These are phyloP conservation scores for Syngnathus rostellatus DNA, from an alignment of 2,797 vertebrate genomes.

Conservation along the genomic window DNA sequence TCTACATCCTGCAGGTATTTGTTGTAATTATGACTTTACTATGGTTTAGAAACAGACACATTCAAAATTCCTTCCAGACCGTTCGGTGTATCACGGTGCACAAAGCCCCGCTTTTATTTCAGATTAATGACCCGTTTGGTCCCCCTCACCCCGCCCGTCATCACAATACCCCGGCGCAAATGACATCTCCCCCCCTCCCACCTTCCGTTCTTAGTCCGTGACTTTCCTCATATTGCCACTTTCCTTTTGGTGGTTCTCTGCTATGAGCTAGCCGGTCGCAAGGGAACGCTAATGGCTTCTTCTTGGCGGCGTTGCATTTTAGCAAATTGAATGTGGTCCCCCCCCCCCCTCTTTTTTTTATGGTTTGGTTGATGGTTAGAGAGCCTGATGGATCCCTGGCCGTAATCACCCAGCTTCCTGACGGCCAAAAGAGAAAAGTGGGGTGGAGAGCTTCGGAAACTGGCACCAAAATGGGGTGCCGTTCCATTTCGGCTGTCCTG, in stretches of 20 bases:
- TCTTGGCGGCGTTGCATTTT: slow-evolving; percentile 21
- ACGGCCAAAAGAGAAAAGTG: background rate
- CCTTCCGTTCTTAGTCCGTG: slow-evolving; percentile 11
- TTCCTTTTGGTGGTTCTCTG: slow-evolving; percentile 3
- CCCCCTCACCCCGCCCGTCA: slow-evolving; percentile 37
- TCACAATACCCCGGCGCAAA: slow-evolving; percentile 47
- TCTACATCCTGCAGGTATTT: background rate
- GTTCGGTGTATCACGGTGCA: slow-evolving; percentile 18
- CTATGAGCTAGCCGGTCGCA: background rate
- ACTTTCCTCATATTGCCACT: background rate
- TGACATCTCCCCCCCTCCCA: slow-evolving; percentile 37
- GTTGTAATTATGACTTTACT: no score
- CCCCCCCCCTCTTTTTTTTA: background rate
- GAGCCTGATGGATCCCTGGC: slow-evolving; percentile 34
- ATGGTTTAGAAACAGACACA: background rate
- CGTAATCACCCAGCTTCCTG: slow-evolving; percentile 31
- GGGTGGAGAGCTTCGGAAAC: slow-evolving; percentile 7
- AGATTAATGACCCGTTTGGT: slow-evolving; percentile 36
- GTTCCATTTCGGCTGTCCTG: background rate
- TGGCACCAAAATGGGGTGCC: background rate
- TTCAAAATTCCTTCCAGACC: background rate
- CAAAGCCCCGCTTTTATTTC: slow-evolving; percentile 29
- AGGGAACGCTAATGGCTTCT: background rate
- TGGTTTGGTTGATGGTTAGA: slow-evolving; percentile 38
- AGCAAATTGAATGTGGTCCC: slow-evolving; percentile 45